Evolutionary conservation across 2,113 vertebrate genomes (phyloP), one percentile per base, ranked within the genome.

Genomic region (Barbus barbus): DNA sequence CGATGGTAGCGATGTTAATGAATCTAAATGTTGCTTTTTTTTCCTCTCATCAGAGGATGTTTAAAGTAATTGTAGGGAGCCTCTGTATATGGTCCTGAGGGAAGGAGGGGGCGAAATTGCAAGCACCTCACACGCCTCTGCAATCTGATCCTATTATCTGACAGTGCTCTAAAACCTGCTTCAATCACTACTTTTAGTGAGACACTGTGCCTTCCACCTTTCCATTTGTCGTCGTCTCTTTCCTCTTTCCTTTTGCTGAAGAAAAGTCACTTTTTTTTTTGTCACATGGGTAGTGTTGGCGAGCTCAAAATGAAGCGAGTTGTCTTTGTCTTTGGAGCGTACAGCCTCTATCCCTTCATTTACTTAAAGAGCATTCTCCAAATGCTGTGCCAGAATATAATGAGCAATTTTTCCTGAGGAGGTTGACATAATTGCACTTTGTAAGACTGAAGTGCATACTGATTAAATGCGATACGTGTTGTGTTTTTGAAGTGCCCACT

Each of bases 91-190:
- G 65, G 53, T 89, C 90, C 87, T 86, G 77, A n/a, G 80, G 61
- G 31, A 71, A 28, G 65, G 61, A 14, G 61, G 78, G 87, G 88
- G 86, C 84, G 61, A 91, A 89, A 91, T 92, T 91, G 87, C 88
- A 87, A 85, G 85, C 86, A 65, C 89, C 86, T 91, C 71, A 78
- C 86, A 90, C 82, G 88, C 87, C 87, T 81, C 90, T 87, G 79
- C 90, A 91, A 89, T 91, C 87, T 87, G 91, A 92, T 91, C 86
- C 87, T 89, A 92, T 93, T 92, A 91, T 92, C 87, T 86, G 87
- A 87, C 89, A 87, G 80, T 83, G 83, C 88, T 88, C 87, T 87
- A 91, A 89, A 86, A 92, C 90, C 89, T 88, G 87, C 88, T 90
- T 89, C 90, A 90, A 85, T 92, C 89, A 89, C 88, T 87, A 88